Evolutionary conservation across 2,113 vertebrate species (phyloP).

Genomic region (Phalacrocorax aristotelis): DNA sequence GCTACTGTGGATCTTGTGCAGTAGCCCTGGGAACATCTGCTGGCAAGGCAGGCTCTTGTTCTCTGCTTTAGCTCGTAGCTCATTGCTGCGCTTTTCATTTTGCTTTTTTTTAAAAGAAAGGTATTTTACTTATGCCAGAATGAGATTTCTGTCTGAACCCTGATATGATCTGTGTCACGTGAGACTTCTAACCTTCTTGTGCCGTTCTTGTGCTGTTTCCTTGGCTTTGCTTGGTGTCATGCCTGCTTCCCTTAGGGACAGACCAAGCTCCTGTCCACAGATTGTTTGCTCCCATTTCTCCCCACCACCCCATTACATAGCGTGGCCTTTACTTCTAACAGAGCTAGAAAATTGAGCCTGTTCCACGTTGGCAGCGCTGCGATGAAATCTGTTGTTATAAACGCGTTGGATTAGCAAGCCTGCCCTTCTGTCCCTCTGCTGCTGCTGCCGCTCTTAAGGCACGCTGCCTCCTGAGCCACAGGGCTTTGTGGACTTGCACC

Average conservation of each 20-base stretch:
- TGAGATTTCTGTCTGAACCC: not conserved
- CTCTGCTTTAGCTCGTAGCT: not conserved
- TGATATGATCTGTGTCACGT: not conserved
- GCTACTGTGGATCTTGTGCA: not conserved
- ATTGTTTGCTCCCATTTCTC: not conserved
- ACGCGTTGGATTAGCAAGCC: not conserved
- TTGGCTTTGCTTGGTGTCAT: not conserved
- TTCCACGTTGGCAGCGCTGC: not conserved
- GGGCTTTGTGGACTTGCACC: not conserved
- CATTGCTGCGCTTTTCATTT: not conserved
- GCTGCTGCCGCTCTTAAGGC: not conserved
- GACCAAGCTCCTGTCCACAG: rapidly evolving
- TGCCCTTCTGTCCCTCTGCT: not conserved
- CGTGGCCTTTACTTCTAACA: not conserved
- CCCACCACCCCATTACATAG: not conserved
- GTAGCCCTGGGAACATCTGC: not conserved
- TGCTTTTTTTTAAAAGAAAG: not conserved
- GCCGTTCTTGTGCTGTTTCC: not conserved
- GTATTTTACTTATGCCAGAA: not conserved
- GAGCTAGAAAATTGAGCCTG: not conserved
- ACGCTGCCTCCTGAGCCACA: not conserved
- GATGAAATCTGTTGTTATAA: not conserved
- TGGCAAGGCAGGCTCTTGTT: not conserved
- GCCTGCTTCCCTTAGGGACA: not conserved
- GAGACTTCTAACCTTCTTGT: not conserved